Evolutionary conservation across 2,888 invertebrate genomes (phyloP).

Genomic region (Eretmocerus hayati): DNA sequence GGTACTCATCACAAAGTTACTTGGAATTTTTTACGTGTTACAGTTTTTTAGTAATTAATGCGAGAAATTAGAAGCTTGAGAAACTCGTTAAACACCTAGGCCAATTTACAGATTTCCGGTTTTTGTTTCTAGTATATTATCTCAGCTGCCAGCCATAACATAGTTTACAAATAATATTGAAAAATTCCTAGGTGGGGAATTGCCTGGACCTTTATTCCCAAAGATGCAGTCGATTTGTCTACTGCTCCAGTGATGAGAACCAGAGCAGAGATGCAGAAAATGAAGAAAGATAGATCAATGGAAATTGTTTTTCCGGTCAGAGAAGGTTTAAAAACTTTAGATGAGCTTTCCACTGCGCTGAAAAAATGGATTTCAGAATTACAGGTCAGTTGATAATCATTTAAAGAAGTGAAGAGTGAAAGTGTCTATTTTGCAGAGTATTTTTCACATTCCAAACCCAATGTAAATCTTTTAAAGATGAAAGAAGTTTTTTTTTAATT

Average conservation of each 20-base stretch:
- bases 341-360: slow-evolving; percentile 29
- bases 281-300: slow-evolving; percentile 25
- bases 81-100: too few relatives aligned
- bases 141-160: too few relatives aligned
- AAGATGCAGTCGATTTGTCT: slow-evolving; percentile 45
- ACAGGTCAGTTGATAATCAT: slow-evolving; percentile 27
- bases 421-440: too few relatives aligned
- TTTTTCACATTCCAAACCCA: neutral
- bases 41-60: too few relatives aligned
- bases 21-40: slow-evolving; percentile 1
- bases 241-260: slow-evolving; percentile 45
- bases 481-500: slow-evolving; percentile 12
- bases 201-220: slow-evolving; percentile 74
- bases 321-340: slow-evolving; percentile 27
- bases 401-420: neutral
- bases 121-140: too few relatives aligned
- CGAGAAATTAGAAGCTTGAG: too few relatives aligned
- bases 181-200: slow-evolving; percentile 83
- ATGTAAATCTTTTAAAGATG: neutral
- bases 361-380: slow-evolving; percentile 32
- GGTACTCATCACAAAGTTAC: too few relatives aligned
- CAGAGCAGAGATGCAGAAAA: slow-evolving; percentile 24
- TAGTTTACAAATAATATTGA: too few relatives aligned
- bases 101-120: too few relatives aligned
- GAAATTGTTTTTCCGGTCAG: slow-evolving; percentile 33